phyloP scores from a whole-genome alignment of 2,113 vertebrate species.

The Peromyscus californicus region DNA sequence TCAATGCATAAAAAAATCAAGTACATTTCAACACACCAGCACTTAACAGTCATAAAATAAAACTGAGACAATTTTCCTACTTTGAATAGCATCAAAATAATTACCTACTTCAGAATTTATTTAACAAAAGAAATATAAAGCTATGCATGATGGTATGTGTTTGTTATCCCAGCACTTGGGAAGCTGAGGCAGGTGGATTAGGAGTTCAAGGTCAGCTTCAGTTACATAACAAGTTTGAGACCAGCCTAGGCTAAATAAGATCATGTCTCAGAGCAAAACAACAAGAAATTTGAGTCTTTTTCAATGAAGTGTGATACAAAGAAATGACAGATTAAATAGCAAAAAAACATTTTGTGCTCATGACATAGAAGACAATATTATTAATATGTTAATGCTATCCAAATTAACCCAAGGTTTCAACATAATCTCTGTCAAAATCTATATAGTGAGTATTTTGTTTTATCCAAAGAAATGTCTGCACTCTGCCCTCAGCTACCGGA shows the following conservation, averaged over 20 bases:
- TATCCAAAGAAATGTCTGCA: neutral
- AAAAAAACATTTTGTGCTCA: neutral
- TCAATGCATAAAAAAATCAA: constrained; percentile 10
- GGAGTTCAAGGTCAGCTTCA: neutral
- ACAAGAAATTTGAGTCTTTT: neutral
- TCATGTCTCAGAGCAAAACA: neutral
- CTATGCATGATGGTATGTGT: neutral
- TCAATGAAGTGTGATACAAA: neutral
- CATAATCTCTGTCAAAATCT: neutral
- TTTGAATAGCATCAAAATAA: constrained; percentile 20
- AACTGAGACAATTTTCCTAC: neutral
- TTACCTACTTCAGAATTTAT: constrained; percentile 4
- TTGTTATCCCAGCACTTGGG: neutral
- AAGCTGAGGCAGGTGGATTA: neutral
- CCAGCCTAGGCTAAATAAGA: neutral
- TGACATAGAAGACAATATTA: neutral
- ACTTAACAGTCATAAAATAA: constrained; percentile 9
- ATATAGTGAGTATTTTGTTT: neutral
- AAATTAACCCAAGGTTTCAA: constrained; percentile 37
- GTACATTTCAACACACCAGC: neutral
- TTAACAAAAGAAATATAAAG: constrained; percentile 1
- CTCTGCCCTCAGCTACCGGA: neutral
- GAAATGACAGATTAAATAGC: constrained; percentile 20
- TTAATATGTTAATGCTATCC: neutral
- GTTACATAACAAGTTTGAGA: neutral